A percentile compares a stretch with the other conserved stretches of the same genome.
Evolutionary conservation across 2,888 invertebrate species (phyloP).

Genomic region (Thyatira batis): DNA sequence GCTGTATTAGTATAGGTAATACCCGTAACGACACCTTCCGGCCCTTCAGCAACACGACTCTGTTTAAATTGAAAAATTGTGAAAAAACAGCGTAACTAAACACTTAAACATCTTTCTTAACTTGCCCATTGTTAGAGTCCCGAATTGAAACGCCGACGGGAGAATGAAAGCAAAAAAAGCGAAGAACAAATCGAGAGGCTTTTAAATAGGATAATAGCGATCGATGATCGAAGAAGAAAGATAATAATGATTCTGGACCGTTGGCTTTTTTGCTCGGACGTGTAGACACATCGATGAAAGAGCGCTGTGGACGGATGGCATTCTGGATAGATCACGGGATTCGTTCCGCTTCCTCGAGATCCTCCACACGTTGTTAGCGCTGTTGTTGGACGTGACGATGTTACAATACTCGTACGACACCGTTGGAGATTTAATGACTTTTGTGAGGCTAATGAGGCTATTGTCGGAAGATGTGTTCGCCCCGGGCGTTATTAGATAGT

Average conservation of each 20-base stretch:
- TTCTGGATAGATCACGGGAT: constrained; percentile 70
- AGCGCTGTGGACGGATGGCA: constrained; percentile 57
- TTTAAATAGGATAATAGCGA: constrained; percentile 82
- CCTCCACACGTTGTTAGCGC: constrained; percentile 79
- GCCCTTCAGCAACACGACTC: constrained; percentile 74
- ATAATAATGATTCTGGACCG: constrained; percentile 78
- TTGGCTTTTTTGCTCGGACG: constrained; percentile 66
- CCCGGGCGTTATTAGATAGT: constrained; percentile 59
- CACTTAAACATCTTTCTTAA: constrained; percentile 82
- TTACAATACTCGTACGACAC: constrained; percentile 55
- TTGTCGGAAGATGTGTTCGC: constrained; percentile 65
- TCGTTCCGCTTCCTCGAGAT: constrained; percentile 78
- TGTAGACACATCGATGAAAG: constrained; percentile 65
- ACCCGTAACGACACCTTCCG: constrained; percentile 80
- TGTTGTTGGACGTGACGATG: constrained; percentile 71
- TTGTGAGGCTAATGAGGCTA: constrained; percentile 75
- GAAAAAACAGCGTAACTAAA: constrained; percentile 81
- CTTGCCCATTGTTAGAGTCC: constrained; percentile 71
- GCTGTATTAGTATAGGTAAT: constrained; percentile 69
- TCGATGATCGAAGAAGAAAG: constrained; percentile 79
- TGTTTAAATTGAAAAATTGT: constrained; percentile 79
- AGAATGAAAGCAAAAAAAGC: constrained; percentile 70
- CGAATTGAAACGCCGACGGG: constrained; percentile 75
- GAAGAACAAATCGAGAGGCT: constrained; percentile 80
- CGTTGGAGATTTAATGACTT: constrained; percentile 72